Conservation (phyloP, 35 echinoderm and acorn worm genomes). For the Patiria miniata region DNA sequence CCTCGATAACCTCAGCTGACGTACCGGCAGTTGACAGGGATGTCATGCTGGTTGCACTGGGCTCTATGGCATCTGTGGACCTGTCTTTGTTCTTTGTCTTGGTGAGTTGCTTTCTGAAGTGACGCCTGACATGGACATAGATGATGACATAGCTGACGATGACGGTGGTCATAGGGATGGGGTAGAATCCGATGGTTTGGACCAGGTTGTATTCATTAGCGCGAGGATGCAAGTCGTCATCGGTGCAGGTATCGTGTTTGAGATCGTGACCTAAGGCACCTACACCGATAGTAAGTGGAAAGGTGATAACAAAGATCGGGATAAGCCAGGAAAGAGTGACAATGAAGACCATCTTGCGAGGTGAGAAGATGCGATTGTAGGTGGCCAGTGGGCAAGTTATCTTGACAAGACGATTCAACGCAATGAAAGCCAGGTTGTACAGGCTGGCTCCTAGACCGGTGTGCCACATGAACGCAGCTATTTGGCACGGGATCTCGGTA, state of each 20-base stretch:
- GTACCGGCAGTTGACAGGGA: background rate
- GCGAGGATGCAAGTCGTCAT: conserved; percentile 43
- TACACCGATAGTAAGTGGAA: conserved; percentile 30
- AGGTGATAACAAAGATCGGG: conserved; percentile 15
- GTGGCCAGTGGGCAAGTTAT: conserved; percentile 43
- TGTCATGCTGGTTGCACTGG: background rate
- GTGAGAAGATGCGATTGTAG: conserved; percentile 47
- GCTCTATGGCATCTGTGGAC: background rate
- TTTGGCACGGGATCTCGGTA: conserved; percentile 47
- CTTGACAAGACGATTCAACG: conserved; percentile 47
- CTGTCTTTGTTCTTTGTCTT: background rate
- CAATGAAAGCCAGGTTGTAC: conserved; percentile 61
- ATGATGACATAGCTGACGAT: conserved; percentile 64
- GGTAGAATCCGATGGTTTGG: conserved; percentile 43
- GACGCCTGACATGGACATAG: conserved; percentile 42
- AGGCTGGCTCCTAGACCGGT: conserved; percentile 64
- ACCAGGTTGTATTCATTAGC: conserved; percentile 36
- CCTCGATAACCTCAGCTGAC: background rate
- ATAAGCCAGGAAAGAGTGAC: conserved; percentile 56
- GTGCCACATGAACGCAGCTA: conserved; percentile 55
- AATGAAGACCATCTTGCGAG: conserved; percentile 31
- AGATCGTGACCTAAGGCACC: conserved; percentile 71
- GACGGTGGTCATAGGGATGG: conserved; percentile 66
- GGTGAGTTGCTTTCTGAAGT: conserved; percentile 31
- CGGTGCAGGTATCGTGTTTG: conserved; percentile 32